Percentiles rank a stretch among this genome's conserved stretches.
phyloP scores from a whole-genome alignment of 2,113 vertebrate genomes.

The Trematomus loennbergii region DNA sequence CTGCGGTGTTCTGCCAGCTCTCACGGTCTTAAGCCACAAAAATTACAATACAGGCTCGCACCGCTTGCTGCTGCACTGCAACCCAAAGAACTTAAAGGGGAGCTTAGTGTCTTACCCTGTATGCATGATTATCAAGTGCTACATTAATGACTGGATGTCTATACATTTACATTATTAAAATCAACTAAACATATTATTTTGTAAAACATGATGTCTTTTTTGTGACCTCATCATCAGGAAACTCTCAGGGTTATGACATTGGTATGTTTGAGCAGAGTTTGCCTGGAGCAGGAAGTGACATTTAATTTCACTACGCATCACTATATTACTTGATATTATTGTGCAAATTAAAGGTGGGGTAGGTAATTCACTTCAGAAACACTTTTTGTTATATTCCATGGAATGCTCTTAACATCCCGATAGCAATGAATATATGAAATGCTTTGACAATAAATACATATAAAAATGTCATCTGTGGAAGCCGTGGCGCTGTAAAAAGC shows the following conservation, averaged over 20 bases:
- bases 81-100: background rate
- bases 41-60: slow-evolving; percentile 4
- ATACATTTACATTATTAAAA: background rate
- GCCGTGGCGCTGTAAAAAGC: too few relatives aligned
- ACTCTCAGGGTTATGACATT: background rate
- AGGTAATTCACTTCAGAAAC: too few relatives aligned
- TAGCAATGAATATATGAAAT: too few relatives aligned
- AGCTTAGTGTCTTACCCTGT: background rate
- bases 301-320: background rate
- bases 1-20: slow-evolving; percentile 55
- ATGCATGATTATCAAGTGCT: background rate
- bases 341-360: too few relatives aligned
- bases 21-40: slow-evolving; percentile 33
- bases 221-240: background rate
- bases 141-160: background rate
- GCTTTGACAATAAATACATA: too few relatives aligned
- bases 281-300: background rate
- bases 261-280: background rate
- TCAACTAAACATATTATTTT: background rate
- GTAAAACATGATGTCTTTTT: background rate
- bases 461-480: too few relatives aligned
- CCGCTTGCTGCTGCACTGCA: slow-evolving; percentile 14
- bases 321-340: background rate
- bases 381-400: too few relatives aligned
- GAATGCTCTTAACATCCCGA: too few relatives aligned